Conservation (phyloP, 1,140 invertebrate species). For the Aphelenchoides fujianensis region DNA sequence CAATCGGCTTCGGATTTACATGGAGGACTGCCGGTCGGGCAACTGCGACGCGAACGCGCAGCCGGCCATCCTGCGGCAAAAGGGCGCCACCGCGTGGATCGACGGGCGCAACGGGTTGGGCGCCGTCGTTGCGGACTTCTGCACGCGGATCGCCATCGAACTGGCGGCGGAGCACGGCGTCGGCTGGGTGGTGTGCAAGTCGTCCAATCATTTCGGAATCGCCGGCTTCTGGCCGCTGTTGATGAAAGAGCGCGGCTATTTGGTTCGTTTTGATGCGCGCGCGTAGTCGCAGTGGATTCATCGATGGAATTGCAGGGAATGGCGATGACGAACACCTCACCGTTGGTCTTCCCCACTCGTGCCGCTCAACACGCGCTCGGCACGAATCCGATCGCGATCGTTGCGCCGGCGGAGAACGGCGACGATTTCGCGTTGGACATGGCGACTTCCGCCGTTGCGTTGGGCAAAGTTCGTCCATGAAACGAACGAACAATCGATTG, state of each 20-base stretch:
- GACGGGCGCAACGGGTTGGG: constrained; percentile 64
- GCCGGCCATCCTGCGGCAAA: constrained; percentile 41
- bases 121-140: constrained; percentile 81
- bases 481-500: no score
- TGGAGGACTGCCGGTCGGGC: constrained; percentile 43
- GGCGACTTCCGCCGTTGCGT: constrained; percentile 82
- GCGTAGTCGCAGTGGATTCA: no score
- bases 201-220: constrained; percentile 87
- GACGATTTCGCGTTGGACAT: constrained; percentile 85
- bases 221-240: constrained; percentile 72
- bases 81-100: constrained; percentile 61
- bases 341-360: constrained; percentile 79
- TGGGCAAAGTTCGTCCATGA: constrained; percentile 71
- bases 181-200: constrained; percentile 78
- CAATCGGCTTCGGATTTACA: constrained; percentile 48
- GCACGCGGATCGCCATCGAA: constrained; percentile 81
- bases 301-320: constrained; percentile 72
- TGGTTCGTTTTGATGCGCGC: constrained; percentile 66
- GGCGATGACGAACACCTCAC: constrained; percentile 87
- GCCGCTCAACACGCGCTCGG: constrained; percentile 74
- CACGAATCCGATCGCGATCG: constrained; percentile 82
- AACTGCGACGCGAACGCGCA: constrained; percentile 27
- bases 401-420: constrained; percentile 71
- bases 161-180: constrained; percentile 70
- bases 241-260: constrained; percentile 70